Evolutionary conservation across 2,113 vertebrate genomes (phyloP).

Genomic region (Ceyx margarethae): DNA sequence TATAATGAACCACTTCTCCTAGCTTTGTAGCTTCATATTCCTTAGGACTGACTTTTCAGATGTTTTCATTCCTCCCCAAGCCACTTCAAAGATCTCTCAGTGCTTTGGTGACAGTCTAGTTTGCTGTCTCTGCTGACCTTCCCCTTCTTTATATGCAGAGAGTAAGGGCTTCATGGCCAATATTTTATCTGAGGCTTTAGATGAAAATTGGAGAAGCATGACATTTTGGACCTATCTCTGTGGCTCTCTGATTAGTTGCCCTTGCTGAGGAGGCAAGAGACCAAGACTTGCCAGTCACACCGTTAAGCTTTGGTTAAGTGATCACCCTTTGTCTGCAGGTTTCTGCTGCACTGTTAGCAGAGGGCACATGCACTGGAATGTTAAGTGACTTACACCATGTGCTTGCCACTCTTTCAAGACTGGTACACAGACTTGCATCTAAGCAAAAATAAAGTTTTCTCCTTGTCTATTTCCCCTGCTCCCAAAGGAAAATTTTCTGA

Average conservation of each 20-base stretch:
- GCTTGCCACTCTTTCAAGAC: neutral
- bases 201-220: constrained; percentile 21
- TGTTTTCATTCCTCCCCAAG: neutral
- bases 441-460: neutral
- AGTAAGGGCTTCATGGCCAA: neutral
- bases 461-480: neutral
- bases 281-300: neutral
- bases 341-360: neutral
- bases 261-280: neutral
- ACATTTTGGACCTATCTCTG: neutral
- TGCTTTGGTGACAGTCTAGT: neutral
- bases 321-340: neutral
- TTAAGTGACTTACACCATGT: neutral
- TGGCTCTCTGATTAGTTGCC: constrained; percentile 27
- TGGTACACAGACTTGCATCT: neutral
- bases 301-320: constrained; percentile 25
- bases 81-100: neutral
- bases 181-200: neutral
- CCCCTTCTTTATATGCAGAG: neutral
- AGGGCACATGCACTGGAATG: neutral
- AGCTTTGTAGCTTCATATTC: neutral
- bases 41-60: neutral
- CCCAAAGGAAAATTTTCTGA: neutral
- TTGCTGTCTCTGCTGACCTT: neutral
- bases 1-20: neutral